Evolutionary conservation across 2,888 invertebrate genomes (phyloP).

Genomic region (Melolontha melolontha): DNA sequence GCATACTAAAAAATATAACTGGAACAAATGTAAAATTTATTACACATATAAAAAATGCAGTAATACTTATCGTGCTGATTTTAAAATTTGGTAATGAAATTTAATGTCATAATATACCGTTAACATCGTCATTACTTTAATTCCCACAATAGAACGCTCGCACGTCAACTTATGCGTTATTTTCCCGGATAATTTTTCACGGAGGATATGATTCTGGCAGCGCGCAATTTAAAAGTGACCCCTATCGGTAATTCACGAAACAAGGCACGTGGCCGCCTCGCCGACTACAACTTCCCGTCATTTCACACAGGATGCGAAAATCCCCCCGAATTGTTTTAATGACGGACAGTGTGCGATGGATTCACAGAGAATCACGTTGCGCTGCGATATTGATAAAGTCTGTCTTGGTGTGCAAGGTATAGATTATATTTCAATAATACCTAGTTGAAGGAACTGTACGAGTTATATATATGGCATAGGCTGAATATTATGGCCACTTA

Average conservation of each 20-base stretch:
- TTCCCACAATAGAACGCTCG: no score
- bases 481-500: neutral
- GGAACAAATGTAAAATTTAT: no score
- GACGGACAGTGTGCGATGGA: neutral
- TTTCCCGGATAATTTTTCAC: constrained; percentile 59
- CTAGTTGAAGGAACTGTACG: neutral
- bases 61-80: no score
- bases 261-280: constrained; percentile 60
- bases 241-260: constrained; percentile 60
- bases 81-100: no score
- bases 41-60: no score
- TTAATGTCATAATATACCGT: no score
- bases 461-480: neutral
- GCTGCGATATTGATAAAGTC: constrained; percentile 12
- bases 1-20: no score
- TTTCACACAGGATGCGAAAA: constrained; percentile 61
- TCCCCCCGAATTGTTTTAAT: neutral
- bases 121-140: no score
- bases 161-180: no score
- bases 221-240: constrained; percentile 58
- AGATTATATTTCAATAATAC: constrained; percentile 37
- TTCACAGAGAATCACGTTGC: neutral
- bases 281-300: constrained; percentile 56
- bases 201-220: constrained; percentile 61
- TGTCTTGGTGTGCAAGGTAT: neutral